Base-by-base conservation (phyloP, 2,888 invertebrate species). In the Laothoe populi region DNA sequence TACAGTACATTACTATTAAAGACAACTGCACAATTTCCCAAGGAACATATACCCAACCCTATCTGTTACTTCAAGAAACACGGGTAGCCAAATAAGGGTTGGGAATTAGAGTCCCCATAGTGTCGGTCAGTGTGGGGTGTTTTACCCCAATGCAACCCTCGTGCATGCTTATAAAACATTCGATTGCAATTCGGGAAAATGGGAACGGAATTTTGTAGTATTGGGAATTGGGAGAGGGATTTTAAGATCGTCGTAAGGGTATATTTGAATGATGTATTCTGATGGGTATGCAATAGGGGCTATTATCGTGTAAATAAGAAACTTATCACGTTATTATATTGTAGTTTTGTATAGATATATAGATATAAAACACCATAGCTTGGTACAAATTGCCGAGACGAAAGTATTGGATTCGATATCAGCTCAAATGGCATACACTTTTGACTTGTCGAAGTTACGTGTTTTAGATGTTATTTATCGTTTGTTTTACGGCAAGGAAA, bases 31-130 rank as follows among this genome's bases (percentile, higher is more conserved):
- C 19, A 35, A 48, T 53, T 53, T 53, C 53, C 53, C 53, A 53
- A 35, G 53, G 35, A 35, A 53, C 53, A 16, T 49, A 46, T 23
- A 13, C 7, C 16, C 53, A 53, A 53, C 53, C 53, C 53, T 53
- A 35, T 35, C 53, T 19, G 31, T 35, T 31, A 19, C 46, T 46
- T 31, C 78, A 81, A 74, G 80, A 79, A 83, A 86, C 84, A 83
- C 79, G 79, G 77, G 78, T 79, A 79, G 77, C 75, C 82, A 87
- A 88, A 89, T 86, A 87, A 81, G 86, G 87, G 86, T 66, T 4
- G 26, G n/a, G 46, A 46, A 46, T 48, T 26, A 48, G 7, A 24
- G 13, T 23, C 49, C 49, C 49, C 8, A 2, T 44, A 16, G 44
- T 19, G 26, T 11, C 35, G 35, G 53, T 11, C 53, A 53, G 35